These are phyloP conservation scores for Hyperoplus lanceolatus DNA, from an alignment of 2,797 vertebrate species.

Conservation along the genomic window DNA sequence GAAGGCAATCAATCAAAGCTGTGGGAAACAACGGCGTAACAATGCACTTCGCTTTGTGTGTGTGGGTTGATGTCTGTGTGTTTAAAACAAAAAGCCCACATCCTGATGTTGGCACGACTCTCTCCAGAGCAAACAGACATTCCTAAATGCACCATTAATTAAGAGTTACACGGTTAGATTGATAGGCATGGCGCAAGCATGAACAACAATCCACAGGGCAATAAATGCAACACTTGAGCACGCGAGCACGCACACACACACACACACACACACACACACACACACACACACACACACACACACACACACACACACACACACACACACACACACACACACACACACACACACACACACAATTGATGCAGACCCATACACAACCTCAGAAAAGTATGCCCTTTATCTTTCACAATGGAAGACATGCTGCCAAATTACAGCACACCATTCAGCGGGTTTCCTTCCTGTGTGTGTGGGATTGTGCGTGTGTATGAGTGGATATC, in stretches of 20 bases:
- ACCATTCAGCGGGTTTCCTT: slow-evolving; percentile 76
- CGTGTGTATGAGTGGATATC: slow-evolving; percentile 34
- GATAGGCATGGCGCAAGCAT: slow-evolving; percentile 5
- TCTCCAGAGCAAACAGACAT: slow-evolving; percentile 25
- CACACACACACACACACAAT: slow-evolving; percentile 25
- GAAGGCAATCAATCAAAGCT: slow-evolving; percentile 32
- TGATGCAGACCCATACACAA: too few species aligned
- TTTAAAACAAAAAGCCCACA: slow-evolving; percentile 15
- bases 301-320: slow-evolving; percentile 26
- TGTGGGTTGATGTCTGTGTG: neutral
- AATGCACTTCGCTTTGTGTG: slow-evolving; percentile 40
- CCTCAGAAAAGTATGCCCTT: slow-evolving; percentile 31
- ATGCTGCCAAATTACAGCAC: slow-evolving; percentile 52
- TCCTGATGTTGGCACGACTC: slow-evolving; percentile 26
- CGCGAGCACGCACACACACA: slow-evolving; percentile 15
- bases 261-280: slow-evolving; percentile 17
- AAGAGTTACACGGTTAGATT: slow-evolving; percentile 8
- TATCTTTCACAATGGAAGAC: slow-evolving; percentile 56
- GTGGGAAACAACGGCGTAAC: slow-evolving; percentile 46
- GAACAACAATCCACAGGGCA: slow-evolving; percentile 14
- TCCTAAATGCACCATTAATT: neutral
- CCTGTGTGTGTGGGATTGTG: slow-evolving; percentile 58
- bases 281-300: slow-evolving; percentile 27
- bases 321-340: neutral
- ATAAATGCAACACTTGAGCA: slow-evolving; percentile 13